Evolutionary conservation across 2,113 vertebrate species (phyloP).

Genomic region (Gobius niger): DNA sequence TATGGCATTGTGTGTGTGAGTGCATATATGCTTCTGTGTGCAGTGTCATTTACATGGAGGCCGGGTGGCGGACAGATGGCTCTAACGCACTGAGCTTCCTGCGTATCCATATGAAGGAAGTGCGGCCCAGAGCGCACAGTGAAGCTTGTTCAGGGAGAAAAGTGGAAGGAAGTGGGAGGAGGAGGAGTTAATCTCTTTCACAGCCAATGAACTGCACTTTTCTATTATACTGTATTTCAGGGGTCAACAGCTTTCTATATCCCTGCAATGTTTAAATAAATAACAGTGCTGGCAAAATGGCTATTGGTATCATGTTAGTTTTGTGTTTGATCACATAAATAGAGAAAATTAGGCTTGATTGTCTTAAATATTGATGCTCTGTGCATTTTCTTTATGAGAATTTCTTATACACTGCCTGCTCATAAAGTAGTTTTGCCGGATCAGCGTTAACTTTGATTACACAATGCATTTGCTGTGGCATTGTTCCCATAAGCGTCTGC

Average conservation of each 20-base stretch:
- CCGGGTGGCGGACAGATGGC: conserved; percentile 53
- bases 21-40: conserved; percentile 2
- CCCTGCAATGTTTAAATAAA: too few species aligned
- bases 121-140: conserved; percentile 39
- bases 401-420: too few species aligned
- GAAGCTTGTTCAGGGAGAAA: conserved; percentile 10
- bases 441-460: too few species aligned
- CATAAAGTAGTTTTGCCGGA: too few species aligned
- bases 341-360: too few species aligned
- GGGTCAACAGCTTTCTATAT: background rate
- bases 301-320: too few species aligned
- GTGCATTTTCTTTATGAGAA: too few species aligned
- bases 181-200: background rate
- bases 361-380: too few species aligned
- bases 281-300: too few species aligned
- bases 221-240: background rate
- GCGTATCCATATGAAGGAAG: conserved; percentile 51
- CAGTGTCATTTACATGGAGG: conserved; percentile 16
- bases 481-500: too few species aligned
- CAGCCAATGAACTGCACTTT: conserved; percentile 2
- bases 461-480: too few species aligned
- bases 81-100: conserved; percentile 43
- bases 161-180: background rate
- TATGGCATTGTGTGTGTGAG: background rate
- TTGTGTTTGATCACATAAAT: too few species aligned